These are phyloP conservation scores for Porites cylindrica DNA, from an alignment of 92 coral and sea anemone genomes.

Conservation along the genomic window DNA sequence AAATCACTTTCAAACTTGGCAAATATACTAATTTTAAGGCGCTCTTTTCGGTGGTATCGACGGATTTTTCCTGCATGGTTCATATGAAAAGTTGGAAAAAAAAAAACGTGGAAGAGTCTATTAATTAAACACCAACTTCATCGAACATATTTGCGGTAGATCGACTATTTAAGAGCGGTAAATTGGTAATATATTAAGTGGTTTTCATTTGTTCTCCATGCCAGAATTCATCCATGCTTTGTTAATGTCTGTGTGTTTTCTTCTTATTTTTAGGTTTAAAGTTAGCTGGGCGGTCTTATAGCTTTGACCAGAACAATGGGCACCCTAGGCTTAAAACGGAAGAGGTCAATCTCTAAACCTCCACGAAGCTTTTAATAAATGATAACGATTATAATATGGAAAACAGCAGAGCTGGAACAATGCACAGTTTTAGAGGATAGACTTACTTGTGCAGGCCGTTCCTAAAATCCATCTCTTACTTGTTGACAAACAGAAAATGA, in stretches of 20 bases:
- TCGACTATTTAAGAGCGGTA: no score
- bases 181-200: no score
- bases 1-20: no score
- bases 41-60: no score
- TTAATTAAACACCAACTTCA: no score
- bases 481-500: not conserved
- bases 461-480: not conserved
- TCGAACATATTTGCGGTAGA: no score
- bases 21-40: no score
- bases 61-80: no score
- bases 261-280: constrained; percentile 11
- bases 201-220: no score
- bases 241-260: not conserved
- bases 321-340: constrained; percentile 36
- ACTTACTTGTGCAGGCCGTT: not conserved
- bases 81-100: no score
- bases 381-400: constrained; percentile 45
- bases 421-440: not conserved
- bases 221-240: no score
- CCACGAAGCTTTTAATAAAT: constrained; percentile 51
- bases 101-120: no score
- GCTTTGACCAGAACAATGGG: constrained; percentile 24
- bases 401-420: constrained; percentile 29
- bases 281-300: constrained; percentile 3
- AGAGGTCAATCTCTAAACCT: constrained; percentile 36